Evolutionary conservation across 2,113 vertebrate genomes (phyloP).

Genomic region (Cephalopterus ornatus): DNA sequence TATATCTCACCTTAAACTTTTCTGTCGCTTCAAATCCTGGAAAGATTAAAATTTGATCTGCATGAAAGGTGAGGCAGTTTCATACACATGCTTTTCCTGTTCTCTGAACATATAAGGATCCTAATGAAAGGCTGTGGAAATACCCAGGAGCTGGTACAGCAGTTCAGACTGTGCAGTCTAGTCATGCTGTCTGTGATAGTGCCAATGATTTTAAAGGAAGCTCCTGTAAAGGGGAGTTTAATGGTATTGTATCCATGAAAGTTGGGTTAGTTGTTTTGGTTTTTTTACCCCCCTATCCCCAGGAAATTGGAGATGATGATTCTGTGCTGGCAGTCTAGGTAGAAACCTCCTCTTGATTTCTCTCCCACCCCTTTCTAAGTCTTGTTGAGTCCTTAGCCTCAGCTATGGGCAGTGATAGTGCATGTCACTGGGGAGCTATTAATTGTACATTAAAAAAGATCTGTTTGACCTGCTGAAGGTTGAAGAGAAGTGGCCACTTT

Average conservation of each 20-base stretch:
- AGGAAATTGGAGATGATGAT: neutral
- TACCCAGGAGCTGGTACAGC: neutral
- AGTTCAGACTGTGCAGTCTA: neutral
- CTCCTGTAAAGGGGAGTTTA: neutral
- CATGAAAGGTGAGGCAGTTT: neutral
- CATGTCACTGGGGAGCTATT: neutral
- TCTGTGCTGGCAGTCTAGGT: neutral
- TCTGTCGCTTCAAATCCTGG: slow-evolving; percentile 8
- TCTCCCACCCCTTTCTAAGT: neutral
- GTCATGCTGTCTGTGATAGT: neutral
- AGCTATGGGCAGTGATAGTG: neutral
- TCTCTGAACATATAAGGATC: neutral
- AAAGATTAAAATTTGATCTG: slow-evolving; percentile 31
- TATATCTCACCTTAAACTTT: slow-evolving; percentile 4
- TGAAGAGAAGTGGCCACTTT: neutral
- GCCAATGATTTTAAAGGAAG: neutral
- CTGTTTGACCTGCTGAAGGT: neutral
- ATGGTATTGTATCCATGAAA: neutral
- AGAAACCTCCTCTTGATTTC: neutral
- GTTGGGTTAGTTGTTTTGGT: accelerated
- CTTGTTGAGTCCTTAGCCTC: neutral
- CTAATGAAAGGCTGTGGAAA: neutral
- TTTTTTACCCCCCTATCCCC: no score
- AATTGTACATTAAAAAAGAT: neutral
- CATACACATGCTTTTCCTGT: neutral